Evolutionary conservation across 2,797 vertebrate species (phyloP).

Genomic region (Halcyon leucocephala): DNA sequence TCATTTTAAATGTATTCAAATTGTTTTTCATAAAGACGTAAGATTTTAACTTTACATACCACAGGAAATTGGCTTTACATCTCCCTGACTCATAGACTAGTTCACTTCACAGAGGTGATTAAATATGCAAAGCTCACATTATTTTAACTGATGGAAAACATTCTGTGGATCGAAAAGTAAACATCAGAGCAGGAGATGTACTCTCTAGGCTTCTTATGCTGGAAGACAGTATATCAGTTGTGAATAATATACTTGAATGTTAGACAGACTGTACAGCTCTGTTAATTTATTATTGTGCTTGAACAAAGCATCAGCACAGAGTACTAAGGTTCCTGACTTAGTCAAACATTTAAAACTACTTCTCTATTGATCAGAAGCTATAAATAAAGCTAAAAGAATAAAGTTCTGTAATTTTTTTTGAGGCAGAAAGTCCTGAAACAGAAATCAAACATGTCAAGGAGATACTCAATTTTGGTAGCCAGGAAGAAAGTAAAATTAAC

Average conservation of each 20-base stretch:
- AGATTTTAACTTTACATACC: not conserved
- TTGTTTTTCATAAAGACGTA: not conserved
- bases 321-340: not conserved
- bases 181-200: not conserved
- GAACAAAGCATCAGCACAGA: not conserved
- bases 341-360: not conserved
- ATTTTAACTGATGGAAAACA: not conserved
- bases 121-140: not conserved
- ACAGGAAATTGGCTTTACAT: not conserved
- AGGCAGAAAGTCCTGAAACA: not conserved
- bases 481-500: not conserved
- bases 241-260: not conserved
- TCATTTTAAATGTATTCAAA: not conserved
- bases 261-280: not conserved
- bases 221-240: not conserved
- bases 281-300: not conserved
- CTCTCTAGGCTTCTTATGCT: not conserved
- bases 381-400: not conserved
- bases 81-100: not conserved
- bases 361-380: not conserved
- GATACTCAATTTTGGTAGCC: not conserved
- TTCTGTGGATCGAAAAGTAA: not conserved
- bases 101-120: not conserved
- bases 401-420: not conserved
- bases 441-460: not conserved